phyloP scores from a whole-genome alignment of 2,797 vertebrate species.

The Synanceia verrucosa region DNA sequence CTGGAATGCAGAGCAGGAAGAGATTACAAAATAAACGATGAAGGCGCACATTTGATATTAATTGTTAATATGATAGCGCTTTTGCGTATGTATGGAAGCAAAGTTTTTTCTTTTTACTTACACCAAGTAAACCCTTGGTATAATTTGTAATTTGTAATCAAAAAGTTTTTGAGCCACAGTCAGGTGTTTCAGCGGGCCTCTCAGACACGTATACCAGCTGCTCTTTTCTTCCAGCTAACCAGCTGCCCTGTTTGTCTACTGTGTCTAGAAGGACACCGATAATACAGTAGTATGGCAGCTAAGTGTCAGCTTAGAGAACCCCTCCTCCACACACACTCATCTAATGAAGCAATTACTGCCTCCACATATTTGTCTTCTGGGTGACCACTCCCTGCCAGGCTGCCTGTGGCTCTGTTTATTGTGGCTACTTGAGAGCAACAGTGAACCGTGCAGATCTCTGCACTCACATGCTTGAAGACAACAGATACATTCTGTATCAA shows the following conservation, averaged over 20 bases:
- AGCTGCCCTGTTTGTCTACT: constrained; percentile 38
- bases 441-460: not conserved
- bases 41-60: not conserved
- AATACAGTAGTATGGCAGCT: not conserved
- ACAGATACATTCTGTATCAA: not conserved
- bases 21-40: not conserved
- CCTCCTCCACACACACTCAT: constrained; percentile 12
- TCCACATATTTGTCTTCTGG: constrained; percentile 36
- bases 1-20: not conserved
- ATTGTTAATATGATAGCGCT: not conserved
- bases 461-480: not conserved
- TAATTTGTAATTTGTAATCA: not conserved
- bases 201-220: constrained; percentile 39
- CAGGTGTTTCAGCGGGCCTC: not conserved
- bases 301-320: constrained; percentile 28
- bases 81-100: not conserved
- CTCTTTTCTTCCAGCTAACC: constrained; percentile 18
- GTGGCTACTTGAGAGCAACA: not conserved
- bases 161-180: not conserved
- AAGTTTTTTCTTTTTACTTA: not conserved
- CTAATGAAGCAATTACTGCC: constrained; percentile 25
- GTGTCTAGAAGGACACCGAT: not conserved
- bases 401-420: constrained; percentile 8
- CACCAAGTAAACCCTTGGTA: not conserved
- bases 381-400: not conserved